Evolutionary conservation across 2,113 vertebrate species (phyloP).

Genomic region (Petrocephalus zakoni): DNA sequence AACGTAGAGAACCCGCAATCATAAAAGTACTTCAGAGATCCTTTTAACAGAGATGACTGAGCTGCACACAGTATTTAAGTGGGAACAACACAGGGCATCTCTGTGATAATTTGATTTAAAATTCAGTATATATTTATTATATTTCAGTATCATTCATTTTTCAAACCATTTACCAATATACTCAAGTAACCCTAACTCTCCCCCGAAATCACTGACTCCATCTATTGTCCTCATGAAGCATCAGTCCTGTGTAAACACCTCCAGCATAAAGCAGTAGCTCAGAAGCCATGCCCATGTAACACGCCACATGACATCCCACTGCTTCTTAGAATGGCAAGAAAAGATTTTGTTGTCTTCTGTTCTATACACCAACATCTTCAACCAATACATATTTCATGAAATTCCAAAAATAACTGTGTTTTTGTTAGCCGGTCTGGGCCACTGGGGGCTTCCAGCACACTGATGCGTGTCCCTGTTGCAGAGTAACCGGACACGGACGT

Average conservation of each 20-base stretch:
- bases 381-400: background rate
- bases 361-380: background rate
- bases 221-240: no score
- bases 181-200: no score
- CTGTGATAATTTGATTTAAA: no score
- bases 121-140: no score
- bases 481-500: background rate
- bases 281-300: background rate
- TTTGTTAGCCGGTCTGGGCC: background rate
- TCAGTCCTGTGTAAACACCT: no score
- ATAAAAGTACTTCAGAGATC: background rate
- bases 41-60: background rate
- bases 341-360: background rate
- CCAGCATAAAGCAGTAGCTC: no score
- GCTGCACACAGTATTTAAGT: background rate
- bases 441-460: background rate
- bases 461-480: no score
- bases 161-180: no score
- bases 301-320: background rate
- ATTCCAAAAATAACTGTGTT: background rate
- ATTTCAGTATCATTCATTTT: no score
- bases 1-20: background rate
- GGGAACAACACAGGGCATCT: background rate
- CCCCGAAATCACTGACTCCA: no score
- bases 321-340: background rate